Evolutionary conservation across 1,140 invertebrate species (phyloP).

Genomic region (Spodoptera litura): DNA sequence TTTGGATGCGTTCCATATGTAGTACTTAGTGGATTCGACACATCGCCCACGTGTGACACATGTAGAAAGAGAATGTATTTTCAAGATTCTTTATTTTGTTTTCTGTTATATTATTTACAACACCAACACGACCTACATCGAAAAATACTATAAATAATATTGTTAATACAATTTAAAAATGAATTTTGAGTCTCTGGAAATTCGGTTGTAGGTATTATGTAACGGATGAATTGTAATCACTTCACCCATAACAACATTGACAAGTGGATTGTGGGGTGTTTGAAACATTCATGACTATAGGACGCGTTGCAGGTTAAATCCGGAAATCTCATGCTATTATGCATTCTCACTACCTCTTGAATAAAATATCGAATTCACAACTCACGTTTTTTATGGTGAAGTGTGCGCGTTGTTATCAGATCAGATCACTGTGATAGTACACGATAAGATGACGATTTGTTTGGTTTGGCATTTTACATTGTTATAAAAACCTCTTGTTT

Average conservation of each 20-base stretch:
- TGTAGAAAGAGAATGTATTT: no score
- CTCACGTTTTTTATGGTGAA: conserved; percentile 7
- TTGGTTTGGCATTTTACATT: neutral
- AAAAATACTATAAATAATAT: no score
- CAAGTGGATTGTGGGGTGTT: conserved; percentile 9
- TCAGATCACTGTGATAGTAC: neutral
- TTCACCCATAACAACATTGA: neutral
- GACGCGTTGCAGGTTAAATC: conserved; percentile 19
- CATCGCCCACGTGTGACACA: no score
- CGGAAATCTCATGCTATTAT: conserved; percentile 19
- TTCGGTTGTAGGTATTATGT: conserved; percentile 2
- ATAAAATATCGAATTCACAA: conserved; percentile 9
- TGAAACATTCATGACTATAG: conserved; percentile 33
- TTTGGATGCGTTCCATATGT: no score
- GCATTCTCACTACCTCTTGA: conserved; percentile 22
- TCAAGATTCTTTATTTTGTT: no score
- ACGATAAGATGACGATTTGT: neutral
- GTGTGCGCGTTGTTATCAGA: neutral
- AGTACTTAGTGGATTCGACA: no score
- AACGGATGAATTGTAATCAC: conserved; percentile 2
- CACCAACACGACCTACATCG: no score
- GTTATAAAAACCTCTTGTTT: neutral
- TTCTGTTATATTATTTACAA: no score
- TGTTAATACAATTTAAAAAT: no score
- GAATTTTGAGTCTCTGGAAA: no score